phyloP scores from a whole-genome alignment of 64 coral and sea anemone species.

The Stichodactyla helianthus region DNA sequence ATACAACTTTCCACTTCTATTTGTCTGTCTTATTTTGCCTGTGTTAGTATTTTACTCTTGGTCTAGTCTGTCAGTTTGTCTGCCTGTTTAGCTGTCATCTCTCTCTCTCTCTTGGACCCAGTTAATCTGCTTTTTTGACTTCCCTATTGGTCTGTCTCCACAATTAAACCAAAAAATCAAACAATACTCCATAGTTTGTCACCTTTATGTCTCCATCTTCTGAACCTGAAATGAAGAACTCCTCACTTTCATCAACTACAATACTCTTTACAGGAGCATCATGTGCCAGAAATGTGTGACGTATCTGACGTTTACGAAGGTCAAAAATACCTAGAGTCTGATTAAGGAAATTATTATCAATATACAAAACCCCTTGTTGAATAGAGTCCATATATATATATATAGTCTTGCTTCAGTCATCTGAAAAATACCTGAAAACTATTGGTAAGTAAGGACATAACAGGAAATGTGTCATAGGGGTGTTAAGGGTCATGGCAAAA shows the following conservation, averaged over 20 bases:
- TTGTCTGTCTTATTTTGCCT: not conserved
- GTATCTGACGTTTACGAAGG: slow-evolving; percentile 70
- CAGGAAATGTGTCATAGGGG: not conserved
- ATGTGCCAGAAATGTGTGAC: slow-evolving; percentile 94
- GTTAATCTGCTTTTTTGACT: no score
- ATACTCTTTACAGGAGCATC: slow-evolving; percentile 95
- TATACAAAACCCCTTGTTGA: not conserved
- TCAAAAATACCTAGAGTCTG: slow-evolving; percentile 73
- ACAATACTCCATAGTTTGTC: not conserved
- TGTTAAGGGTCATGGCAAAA: not conserved
- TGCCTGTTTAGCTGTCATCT: not conserved
- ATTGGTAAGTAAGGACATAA: not conserved
- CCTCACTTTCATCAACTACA: slow-evolving; percentile 84
- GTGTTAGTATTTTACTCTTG: no score
- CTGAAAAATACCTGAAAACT: not conserved
- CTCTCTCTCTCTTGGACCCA: no score
- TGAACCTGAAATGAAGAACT: slow-evolving; percentile 93
- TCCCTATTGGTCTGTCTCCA: no score
- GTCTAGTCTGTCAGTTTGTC: not conserved
- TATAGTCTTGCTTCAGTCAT: no score
- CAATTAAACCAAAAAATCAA: not conserved
- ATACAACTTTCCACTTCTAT: not conserved
- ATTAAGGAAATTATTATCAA: slow-evolving; percentile 33
- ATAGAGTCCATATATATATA: no score
- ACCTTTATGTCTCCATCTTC: slow-evolving; percentile 99